Conservation (phyloP, 2,797 vertebrate genomes). For the Manis javanica region DNA sequence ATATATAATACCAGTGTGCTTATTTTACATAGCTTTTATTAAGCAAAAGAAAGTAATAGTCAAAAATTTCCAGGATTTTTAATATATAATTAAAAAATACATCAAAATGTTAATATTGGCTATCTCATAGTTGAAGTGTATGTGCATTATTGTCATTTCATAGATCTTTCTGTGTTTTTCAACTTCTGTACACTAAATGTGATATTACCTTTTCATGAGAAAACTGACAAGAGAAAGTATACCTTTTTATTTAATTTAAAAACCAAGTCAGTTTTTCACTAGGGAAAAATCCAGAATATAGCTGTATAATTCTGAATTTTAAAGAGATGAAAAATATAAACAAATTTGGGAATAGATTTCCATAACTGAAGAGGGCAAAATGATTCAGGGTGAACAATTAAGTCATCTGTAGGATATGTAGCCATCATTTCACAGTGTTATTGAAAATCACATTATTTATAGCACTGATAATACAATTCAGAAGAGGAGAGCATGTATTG, state of each 20-base stretch:
- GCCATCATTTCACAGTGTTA: not conserved
- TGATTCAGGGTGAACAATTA: not conserved
- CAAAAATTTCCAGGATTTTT: constrained; percentile 16
- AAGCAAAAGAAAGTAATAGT: not conserved
- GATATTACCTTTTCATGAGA: not conserved
- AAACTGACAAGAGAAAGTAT: not conserved
- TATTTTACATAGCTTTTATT: not conserved
- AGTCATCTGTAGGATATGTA: not conserved
- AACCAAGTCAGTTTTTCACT: not conserved
- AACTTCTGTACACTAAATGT: not conserved
- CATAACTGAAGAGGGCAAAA: not conserved
- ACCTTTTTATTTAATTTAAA: constrained; percentile 3
- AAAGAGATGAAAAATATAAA: not conserved
- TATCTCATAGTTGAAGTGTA: not conserved
- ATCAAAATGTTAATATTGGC: not conserved
- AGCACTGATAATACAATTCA: constrained; percentile 28
- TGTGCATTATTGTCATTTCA: not conserved
- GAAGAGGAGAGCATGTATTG: not conserved
- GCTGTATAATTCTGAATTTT: constrained; percentile 23
- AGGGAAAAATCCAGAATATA: not conserved
- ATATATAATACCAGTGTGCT: not conserved
- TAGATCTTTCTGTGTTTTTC: not conserved
- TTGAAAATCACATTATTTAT: constrained; percentile 52
- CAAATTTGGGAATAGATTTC: constrained; percentile 3
- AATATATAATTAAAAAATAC: not conserved